Percentiles rank a stretch among this genome's conserved stretches.
These are phyloP conservation scores for Nephrocerus scutellatus DNA, from an alignment of 2,888 invertebrate genomes.

Conservation along the genomic window DNA sequence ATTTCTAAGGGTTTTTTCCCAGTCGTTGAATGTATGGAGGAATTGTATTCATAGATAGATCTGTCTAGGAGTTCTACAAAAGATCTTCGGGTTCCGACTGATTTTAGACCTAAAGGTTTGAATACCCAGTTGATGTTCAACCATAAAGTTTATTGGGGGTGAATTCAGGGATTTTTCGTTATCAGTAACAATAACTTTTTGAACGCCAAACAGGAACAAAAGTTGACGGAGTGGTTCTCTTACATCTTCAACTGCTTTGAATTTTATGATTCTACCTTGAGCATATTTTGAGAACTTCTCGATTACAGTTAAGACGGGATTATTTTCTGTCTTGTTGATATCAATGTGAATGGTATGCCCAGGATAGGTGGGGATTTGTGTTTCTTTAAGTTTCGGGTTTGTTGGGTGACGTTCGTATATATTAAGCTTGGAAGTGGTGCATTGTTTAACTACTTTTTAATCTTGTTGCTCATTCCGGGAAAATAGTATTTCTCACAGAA, in stretches of 20 bases:
- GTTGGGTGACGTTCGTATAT: no score
- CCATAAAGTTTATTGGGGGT: conserved; percentile 4
- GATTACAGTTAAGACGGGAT: no score
- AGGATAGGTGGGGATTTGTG: no score
- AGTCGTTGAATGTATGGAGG: conserved; percentile 2
- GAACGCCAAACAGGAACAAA: neutral
- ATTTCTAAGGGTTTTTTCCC: conserved; percentile 1
- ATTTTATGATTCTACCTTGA: no score
- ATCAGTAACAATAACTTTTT: neutral
- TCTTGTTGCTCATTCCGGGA: conserved; percentile 10
- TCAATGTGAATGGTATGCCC: no score
- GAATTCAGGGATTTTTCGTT: conserved; percentile 2
- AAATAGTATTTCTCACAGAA: conserved; percentile 13
- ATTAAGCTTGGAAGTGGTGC: neutral
- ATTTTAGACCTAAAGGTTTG: conserved; percentile 8
- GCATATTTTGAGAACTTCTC: no score
- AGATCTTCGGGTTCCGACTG: neutral
- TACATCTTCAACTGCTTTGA: neutral
- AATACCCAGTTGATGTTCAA: conserved; percentile 10
- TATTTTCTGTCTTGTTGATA: no score
- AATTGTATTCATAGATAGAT: conserved; percentile 5
- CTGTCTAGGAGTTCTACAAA: neutral
- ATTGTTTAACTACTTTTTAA: conserved; percentile 10
- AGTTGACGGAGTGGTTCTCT: conserved; percentile 1
- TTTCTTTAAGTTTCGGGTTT: no score